These are phyloP conservation scores for Meteorus sp. DNA, from an alignment of 1,140 invertebrate genomes.

Conservation along the genomic window DNA sequence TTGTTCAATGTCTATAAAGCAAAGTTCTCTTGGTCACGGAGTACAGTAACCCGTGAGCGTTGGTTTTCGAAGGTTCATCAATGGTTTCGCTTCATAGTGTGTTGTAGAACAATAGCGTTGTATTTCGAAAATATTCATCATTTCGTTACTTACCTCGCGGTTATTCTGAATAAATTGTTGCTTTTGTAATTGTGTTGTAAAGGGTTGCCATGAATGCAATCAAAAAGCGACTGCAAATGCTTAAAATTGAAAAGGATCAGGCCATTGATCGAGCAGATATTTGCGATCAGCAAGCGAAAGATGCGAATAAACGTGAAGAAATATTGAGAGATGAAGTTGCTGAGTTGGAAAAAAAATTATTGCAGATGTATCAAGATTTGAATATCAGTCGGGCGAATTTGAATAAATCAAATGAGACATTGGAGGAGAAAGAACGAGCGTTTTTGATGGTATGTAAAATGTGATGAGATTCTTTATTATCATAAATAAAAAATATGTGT, in stretches of 20 bases:
- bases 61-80: conserved; percentile 33
- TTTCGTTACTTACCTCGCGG: no score
- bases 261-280: conserved; percentile 74
- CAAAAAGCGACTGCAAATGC: conserved; percentile 80
- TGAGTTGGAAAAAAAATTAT: conserved; percentile 69
- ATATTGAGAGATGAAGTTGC: conserved; percentile 71
- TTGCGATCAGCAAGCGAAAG: conserved; percentile 71
- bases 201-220: conserved; percentile 71
- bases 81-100: background rate
- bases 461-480: background rate
- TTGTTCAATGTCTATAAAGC: conserved; percentile 49
- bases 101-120: background rate
- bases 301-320: conserved; percentile 67
- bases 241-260: conserved; percentile 79
- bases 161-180: conserved; percentile 1
- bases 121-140: no score
- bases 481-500: background rate
- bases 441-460: conserved; percentile 61
- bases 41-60: conserved; percentile 47
- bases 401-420: conserved; percentile 62
- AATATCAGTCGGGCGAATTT: conserved; percentile 67
- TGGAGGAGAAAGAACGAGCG: conserved; percentile 69
- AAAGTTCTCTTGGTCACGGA: conserved; percentile 39
- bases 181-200: conserved; percentile 8
- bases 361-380: conserved; percentile 69